Percentiles rank a stretch among this genome's conserved stretches.
These are phyloP conservation scores for Ophiodon elongatus DNA, from an alignment of 2,113 vertebrate genomes.

Conservation along the genomic window DNA sequence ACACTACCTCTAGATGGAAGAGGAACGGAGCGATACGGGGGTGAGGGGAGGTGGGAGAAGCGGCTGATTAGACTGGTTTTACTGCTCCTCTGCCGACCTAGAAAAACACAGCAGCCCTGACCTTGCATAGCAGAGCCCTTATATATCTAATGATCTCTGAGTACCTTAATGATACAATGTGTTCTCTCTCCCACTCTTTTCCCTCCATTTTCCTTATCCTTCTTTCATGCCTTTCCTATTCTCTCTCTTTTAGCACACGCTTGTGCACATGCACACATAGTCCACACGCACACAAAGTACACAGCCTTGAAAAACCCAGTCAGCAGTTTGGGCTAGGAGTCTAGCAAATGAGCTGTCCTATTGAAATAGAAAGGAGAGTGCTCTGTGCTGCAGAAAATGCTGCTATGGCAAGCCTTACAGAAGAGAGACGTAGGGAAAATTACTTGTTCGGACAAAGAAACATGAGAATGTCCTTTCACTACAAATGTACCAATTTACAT, in stretches of 20 bases:
- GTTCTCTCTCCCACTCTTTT: constrained; percentile 65
- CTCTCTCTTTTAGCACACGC: constrained; percentile 64
- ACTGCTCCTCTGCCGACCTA: constrained; percentile 74
- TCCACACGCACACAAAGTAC: constrained; percentile 62
- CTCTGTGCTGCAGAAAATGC: constrained; percentile 84
- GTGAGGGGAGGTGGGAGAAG: constrained; percentile 53
- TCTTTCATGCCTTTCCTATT: constrained; percentile 57
- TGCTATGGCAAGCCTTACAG: constrained; percentile 82
- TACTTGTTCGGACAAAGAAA: constrained; percentile 86
- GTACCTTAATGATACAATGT: constrained; percentile 82
- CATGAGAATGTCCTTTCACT: constrained; percentile 82
- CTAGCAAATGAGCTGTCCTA: constrained; percentile 90
- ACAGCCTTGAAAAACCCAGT: constrained; percentile 82
- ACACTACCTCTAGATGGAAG: constrained; percentile 60
- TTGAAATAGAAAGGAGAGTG: constrained; percentile 86
- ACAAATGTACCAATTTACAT: constrained; percentile 86
- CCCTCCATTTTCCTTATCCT: constrained; percentile 67
- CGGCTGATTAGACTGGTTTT: constrained; percentile 80
- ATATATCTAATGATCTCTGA: constrained; percentile 85
- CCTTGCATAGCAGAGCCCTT: constrained; percentile 81
- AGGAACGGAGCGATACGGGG: constrained; percentile 47
- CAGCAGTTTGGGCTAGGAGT: constrained; percentile 86
- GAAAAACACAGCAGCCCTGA: constrained; percentile 79
- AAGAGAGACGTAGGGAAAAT: constrained; percentile 78
- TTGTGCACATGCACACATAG: constrained; percentile 33